Evolutionary conservation across 2,113 vertebrate species (phyloP).

Genomic region (Proteles cristata): DNA sequence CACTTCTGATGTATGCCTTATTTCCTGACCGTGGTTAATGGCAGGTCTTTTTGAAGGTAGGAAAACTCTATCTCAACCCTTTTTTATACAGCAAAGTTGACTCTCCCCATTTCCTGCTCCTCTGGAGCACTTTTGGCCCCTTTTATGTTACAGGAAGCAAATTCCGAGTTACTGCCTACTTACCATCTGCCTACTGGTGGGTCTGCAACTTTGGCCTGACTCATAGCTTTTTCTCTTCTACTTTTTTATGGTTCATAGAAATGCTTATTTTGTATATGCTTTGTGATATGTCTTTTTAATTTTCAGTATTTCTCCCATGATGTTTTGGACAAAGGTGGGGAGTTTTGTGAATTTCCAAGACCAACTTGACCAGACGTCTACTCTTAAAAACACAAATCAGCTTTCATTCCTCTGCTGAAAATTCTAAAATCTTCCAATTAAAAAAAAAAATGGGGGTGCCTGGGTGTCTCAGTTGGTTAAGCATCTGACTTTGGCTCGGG

Average conservation of each 20-base stretch:
- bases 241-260: background rate
- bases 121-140: background rate
- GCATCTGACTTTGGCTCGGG: too few relatives aligned
- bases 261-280: background rate
- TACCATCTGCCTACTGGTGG: background rate
- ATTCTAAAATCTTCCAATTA: background rate
- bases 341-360: slow-evolving; percentile 19
- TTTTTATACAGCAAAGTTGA: background rate
- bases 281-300: background rate
- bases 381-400: slow-evolving; percentile 10
- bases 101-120: background rate
- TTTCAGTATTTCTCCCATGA: background rate
- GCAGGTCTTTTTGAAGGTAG: background rate
- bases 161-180: background rate
- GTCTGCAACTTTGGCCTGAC: background rate
- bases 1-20: background rate
- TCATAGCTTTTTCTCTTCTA: background rate
- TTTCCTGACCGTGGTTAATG: background rate
- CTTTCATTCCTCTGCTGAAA: slow-evolving; percentile 45
- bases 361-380: background rate
- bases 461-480: too few relatives aligned
- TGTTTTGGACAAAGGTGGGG: background rate
- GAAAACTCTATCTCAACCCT: background rate
- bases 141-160: background rate
- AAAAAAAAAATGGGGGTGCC: background rate